Evolutionary conservation across 2,113 vertebrate species (phyloP), one percentile per base, ranked within the genome.

Genomic region (Campylomormyrus numenius): DNA sequence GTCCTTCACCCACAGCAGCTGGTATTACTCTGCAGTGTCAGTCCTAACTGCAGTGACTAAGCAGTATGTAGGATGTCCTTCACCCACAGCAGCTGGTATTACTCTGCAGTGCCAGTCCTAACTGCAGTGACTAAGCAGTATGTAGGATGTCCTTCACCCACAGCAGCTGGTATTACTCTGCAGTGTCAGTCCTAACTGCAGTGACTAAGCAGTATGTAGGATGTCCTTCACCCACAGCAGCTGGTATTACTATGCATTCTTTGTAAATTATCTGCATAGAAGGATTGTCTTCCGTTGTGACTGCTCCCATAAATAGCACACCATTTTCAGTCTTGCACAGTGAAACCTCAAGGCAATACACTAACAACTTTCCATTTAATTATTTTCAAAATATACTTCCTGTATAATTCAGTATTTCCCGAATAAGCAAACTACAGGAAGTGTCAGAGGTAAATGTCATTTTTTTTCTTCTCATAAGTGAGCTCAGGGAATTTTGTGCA

Each of bases 371-470:
- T 46, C 45, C 85, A 15, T 49, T 87, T 87, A 50, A 52, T 87
- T 87, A 50, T 10, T 50, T 87, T 87, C 11, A 87, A 87, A 87
- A 87, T 87, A 52, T 87, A 53, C 42, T 21, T 85, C 19, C 83
- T 46, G 45, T 85, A 85, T 85, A 46, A 85, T n/a, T 85, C 45
- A 85, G 83, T 19, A 48, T 80, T 42, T 80, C 74, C 35, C 5
- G 6, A 80, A 80, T 46, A 85, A 48, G 42, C 83, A 49, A 85
- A 49, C 24, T 52, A 35, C 48, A 19, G 24, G 48, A 46, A 87
- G 11, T n/a, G 85, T 87, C 21, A 52, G 24, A 87, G 85, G 85
- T 87, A 53, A 87, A 52, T 50, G 42, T 48, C 24, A 53, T 87
- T 87, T 87, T 87, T 86, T 80, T 80, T 3, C 74, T 80, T 80